Percentiles rank a stretch among this genome's conserved stretches.
phyloP scores from a whole-genome alignment of 1,140 invertebrate species.

The Tetramorium simillimum region DNA sequence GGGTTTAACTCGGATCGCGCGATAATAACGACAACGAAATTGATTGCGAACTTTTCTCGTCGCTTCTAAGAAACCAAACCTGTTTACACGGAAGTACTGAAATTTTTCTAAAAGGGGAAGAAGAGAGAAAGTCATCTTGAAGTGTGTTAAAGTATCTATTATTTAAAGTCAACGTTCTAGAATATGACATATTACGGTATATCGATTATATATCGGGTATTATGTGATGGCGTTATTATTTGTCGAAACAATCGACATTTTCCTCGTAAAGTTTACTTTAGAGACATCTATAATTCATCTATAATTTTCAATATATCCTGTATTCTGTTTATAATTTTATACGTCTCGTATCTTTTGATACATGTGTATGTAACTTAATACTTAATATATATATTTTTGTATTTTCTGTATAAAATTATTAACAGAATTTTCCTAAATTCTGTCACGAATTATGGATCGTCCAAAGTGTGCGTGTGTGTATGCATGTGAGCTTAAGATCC shows the following conservation, averaged over 20 bases:
- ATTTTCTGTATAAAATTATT: background rate
- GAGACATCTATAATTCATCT: background rate
- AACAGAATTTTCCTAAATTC: background rate
- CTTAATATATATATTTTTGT: background rate
- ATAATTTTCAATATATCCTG: background rate
- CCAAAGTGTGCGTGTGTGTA: background rate
- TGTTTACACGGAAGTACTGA: background rate
- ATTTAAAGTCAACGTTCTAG: background rate
- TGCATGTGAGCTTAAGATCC: background rate
- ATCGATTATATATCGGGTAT: background rate
- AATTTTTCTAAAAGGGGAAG: constrained; percentile 3
- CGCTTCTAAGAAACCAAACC: background rate
- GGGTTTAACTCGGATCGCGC: constrained; percentile 15
- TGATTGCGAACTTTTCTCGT: constrained; percentile 37
- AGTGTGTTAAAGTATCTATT: background rate
- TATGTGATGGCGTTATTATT: background rate
- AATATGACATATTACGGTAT: background rate
- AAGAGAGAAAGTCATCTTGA: background rate
- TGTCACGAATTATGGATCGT: background rate
- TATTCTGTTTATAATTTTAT: background rate
- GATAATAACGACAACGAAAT: constrained; percentile 40
- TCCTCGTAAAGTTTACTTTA: background rate
- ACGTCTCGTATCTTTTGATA: background rate
- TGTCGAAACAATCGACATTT: background rate
- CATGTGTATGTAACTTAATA: background rate